Percentiles rank a stretch among this genome's conserved stretches.
phyloP scores from a whole-genome alignment of 1,140 invertebrate genomes.

The Drosophila equinoxialis region DNA sequence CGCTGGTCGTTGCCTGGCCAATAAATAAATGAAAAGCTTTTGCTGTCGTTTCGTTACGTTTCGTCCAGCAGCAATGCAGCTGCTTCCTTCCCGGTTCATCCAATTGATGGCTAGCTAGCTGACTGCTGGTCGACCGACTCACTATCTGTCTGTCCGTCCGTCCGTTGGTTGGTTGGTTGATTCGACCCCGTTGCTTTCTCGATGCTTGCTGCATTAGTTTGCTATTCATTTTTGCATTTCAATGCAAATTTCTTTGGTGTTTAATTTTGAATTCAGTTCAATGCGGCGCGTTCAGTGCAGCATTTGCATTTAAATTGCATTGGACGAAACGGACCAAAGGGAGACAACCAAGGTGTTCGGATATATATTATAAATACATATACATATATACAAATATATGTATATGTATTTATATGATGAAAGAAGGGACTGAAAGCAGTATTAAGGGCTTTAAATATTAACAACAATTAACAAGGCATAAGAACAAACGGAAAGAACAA shows the following conservation, averaged over 20 bases:
- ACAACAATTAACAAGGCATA: slow-evolving; percentile 17
- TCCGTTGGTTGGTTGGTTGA: too few relatives aligned
- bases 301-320: slow-evolving; percentile 80
- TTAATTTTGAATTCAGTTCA: slow-evolving; percentile 74
- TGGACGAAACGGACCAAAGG: slow-evolving; percentile 26
- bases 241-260: slow-evolving; percentile 72
- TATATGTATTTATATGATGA: too few relatives aligned
- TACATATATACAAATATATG: too few relatives aligned
- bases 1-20: slow-evolving; percentile 46
- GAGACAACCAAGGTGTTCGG: neutral
- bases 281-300: slow-evolving; percentile 40
- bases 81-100: slow-evolving; percentile 43
- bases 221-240: slow-evolving; percentile 66
- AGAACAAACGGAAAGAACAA: too few relatives aligned
- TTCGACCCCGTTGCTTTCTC: slow-evolving; percentile 18
- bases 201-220: slow-evolving; percentile 63
- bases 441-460: slow-evolving; percentile 36
- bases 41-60: slow-evolving; percentile 36
- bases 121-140: slow-evolving; percentile 33
- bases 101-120: slow-evolving; percentile 9
- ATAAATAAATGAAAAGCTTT: slow-evolving; percentile 76
- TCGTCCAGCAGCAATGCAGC: slow-evolving; percentile 1
- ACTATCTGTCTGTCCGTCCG: too few relatives aligned
- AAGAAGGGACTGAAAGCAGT: neutral
- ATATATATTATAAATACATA: neutral